These are phyloP conservation scores for Larimichthys crocea DNA, from an alignment of 2,113 vertebrate species.

Conservation along the genomic window DNA sequence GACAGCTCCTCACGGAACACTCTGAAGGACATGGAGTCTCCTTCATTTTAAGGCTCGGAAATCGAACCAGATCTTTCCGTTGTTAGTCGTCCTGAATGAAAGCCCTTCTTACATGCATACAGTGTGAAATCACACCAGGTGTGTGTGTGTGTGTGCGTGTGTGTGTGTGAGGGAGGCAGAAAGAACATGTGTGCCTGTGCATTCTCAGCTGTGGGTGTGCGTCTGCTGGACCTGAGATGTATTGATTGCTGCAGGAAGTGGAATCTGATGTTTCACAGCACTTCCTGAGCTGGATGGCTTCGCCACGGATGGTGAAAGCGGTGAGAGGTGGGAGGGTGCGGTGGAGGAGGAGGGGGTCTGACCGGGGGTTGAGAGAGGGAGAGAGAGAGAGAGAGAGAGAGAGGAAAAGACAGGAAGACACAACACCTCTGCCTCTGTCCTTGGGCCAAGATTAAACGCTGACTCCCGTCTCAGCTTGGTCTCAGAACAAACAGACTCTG, in stretches of 20 bases:
- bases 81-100: constrained; percentile 8
- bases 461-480: constrained; percentile 55
- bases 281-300: constrained; percentile 81
- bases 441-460: constrained; percentile 78
- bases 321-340: constrained; percentile 16
- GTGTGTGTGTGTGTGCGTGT: neutral
- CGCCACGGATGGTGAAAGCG: constrained; percentile 53
- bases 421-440: constrained; percentile 67
- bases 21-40: constrained; percentile 17
- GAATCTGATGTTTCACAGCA: constrained; percentile 82
- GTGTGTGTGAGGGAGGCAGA: neutral
- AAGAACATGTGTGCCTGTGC: constrained; percentile 11
- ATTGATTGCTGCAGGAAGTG: constrained; percentile 87
- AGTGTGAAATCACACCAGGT: constrained; percentile 26
- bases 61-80: neutral
- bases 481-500: constrained; percentile 47
- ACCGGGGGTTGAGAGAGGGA: neutral
- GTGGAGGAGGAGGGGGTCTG: neutral
- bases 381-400: constrained; percentile 10
- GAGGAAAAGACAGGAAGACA: constrained; percentile 42
- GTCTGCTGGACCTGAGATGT: constrained; percentile 73
- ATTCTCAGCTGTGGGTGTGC: constrained; percentile 45
- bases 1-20: neutral
- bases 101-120: neutral
- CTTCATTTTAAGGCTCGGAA: neutral